A percentile compares a stretch with the other conserved stretches of the same genome.
Conservation (phyloP, 2,888 invertebrate species). For the Phrixothrix hirtus region DNA sequence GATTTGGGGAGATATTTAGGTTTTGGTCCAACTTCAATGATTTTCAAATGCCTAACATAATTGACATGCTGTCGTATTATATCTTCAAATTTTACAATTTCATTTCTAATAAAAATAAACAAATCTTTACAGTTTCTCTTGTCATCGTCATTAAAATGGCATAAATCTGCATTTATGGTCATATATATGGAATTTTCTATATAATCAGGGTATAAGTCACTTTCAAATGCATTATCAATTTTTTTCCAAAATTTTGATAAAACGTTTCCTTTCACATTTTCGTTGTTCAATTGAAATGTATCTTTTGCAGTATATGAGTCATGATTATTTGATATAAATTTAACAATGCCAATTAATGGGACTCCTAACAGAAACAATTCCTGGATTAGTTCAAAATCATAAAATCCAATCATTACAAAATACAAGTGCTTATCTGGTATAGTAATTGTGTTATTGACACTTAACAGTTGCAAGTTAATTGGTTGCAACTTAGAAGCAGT, state of each 20-base stretch:
- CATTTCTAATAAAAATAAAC: constrained; percentile 3
- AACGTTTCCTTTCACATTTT: constrained; percentile 1
- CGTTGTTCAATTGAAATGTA: background rate
- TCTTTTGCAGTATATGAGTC: background rate
- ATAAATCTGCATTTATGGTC: constrained; percentile 1
- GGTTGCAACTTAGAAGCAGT: constrained; percentile 5
- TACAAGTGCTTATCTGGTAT: constrained; percentile 13
- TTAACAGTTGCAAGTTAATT: background rate
- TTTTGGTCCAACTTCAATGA: constrained; percentile 7
- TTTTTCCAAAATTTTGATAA: constrained; percentile 17
- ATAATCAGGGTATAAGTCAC: constrained; percentile 1
- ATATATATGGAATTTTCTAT: constrained; percentile 14
- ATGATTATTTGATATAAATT: background rate
- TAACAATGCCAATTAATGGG: background rate
- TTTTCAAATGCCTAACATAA: constrained; percentile 23
- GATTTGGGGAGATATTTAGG: background rate
- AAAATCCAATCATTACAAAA: constrained; percentile 19
- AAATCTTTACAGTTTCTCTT: constrained; percentile 1
- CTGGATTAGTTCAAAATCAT: constrained; percentile 16
- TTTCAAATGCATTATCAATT: constrained; percentile 11
- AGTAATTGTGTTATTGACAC: background rate
- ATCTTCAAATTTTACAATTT: constrained; percentile 4
- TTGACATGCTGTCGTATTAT: constrained; percentile 8
- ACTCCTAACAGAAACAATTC: constrained; percentile 7
- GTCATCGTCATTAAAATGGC: background rate